Evolutionary conservation across 2,888 invertebrate species (phyloP).

Genomic region (Drosophila yooni): DNA sequence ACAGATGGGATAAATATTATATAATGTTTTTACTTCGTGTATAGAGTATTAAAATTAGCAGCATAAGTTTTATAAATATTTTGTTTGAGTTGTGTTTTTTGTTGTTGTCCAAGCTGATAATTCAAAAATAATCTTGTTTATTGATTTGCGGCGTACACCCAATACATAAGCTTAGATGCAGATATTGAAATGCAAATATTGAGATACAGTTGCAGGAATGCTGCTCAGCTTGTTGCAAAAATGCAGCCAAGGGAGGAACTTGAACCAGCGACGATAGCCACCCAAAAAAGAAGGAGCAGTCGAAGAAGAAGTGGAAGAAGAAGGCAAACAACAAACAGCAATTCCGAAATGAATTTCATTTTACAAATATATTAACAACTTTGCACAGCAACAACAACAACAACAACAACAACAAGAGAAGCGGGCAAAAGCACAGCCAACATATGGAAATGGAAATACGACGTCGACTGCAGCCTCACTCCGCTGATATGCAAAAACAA

Average conservation of each 20-base stretch:
- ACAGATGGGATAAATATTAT: background rate
- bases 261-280: constrained; percentile 10
- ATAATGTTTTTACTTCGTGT: background rate
- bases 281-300: background rate
- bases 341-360: constrained; percentile 80
- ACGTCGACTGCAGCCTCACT: constrained; percentile 62
- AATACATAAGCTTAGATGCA: background rate
- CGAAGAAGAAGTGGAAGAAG: background rate
- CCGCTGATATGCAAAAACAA: constrained; percentile 49
- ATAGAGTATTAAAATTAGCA: background rate
- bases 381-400: constrained; percentile 57
- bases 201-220: background rate
- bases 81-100: background rate
- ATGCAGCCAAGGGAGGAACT: constrained; percentile 15
- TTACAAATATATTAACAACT: constrained; percentile 82
- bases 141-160: background rate
- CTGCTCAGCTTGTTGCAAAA: constrained; percentile 22
- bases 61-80: background rate
- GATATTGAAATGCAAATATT: background rate
- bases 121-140: background rate
- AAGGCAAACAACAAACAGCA: constrained; percentile 64
- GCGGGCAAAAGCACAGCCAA: constrained; percentile 66
- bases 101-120: background rate
- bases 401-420: constrained; percentile 20
- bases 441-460: constrained; percentile 79